Evolutionary conservation across 2,888 invertebrate genomes (phyloP), one percentile per base, ranked within the genome.

Genomic region (Brachycybe producta): DNA sequence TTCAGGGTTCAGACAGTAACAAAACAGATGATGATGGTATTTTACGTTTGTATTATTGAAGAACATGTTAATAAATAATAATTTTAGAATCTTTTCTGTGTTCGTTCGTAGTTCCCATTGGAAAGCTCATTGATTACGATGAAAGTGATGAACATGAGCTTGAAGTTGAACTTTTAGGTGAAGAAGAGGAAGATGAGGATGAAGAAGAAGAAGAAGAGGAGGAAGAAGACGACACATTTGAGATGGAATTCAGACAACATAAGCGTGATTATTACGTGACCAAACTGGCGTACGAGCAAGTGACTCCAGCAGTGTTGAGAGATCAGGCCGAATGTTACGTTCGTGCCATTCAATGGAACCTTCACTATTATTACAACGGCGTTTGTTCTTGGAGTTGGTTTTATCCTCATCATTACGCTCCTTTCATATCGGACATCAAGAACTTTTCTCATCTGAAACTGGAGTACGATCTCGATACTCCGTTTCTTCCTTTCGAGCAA

Each of bases 311-410:
- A 59, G 82, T 86, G 5, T 68, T 91, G 60, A 74, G 75, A 17
- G 78, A 78, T 32, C 88, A 91, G 70, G 86, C 91, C 0, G 80
- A 82, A 63, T 80, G 84, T 44, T 98, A 95, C 65, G 82, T 97
- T 8, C 74, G 82, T 35, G 95, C 92, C 0, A 79, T 98, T 43
- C 95, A 97, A 61, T 98, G 97, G 97, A 90, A 91, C 64, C 72
- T 97, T 17, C 77, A 83, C 64, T 98, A 98, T 67, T 98, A 98
- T 67, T 97, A 92, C 69, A 81, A 87, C 61, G 97, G 97, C 5
- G 88, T 92, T 39, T 84, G 84, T 45, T 94, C 92, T 0, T 98
- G 98, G 98, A 85, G 88, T 27, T 98, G 97, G 97, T 95, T 76
- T 69, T 98, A 94, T 68, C 92, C 94, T 0, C 86, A 88, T 64